Conservation (phyloP, 2,113 vertebrate genomes). For the Puntigrus tetrazona region DNA sequence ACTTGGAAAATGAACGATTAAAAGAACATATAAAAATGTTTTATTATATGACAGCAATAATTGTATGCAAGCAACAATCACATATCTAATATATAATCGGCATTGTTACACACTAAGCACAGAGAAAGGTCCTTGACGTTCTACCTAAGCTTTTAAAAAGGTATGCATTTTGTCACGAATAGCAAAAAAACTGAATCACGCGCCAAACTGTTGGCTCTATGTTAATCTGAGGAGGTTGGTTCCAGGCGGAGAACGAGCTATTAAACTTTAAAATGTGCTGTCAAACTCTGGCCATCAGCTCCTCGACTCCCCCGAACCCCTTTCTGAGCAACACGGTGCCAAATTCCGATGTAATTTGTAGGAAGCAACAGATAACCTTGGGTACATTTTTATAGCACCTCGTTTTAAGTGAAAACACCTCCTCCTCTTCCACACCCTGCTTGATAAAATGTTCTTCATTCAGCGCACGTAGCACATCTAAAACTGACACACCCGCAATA, state of each 20-base stretch:
- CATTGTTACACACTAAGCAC: too few species aligned
- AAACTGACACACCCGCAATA: neutral
- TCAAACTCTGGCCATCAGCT: neutral
- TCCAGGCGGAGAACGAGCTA: neutral
- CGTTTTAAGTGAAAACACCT: neutral
- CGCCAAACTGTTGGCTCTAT: neutral
- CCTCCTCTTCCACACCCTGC: conserved; percentile 44
- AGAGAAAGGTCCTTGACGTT: too few species aligned
- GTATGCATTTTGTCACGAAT: neutral
- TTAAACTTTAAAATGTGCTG: neutral
- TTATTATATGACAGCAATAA: too few species aligned
- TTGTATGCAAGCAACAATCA: too few species aligned
- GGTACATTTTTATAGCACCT: neutral
- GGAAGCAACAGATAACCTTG: conserved; percentile 9
- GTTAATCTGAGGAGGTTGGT: neutral
- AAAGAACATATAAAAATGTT: too few species aligned
- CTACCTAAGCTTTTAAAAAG: too few species aligned
- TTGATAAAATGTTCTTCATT: neutral
- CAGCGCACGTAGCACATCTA: neutral
- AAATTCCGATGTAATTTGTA: neutral
- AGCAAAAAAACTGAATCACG: neutral
- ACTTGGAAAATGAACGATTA: too few species aligned
- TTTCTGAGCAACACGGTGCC: neutral
- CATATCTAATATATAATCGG: too few species aligned
- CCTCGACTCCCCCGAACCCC: neutral